Percentiles rank a stretch among this genome's conserved stretches.
phyloP scores from a whole-genome alignment of 1,140 invertebrate genomes.

The Sarcophaga bullata region DNA sequence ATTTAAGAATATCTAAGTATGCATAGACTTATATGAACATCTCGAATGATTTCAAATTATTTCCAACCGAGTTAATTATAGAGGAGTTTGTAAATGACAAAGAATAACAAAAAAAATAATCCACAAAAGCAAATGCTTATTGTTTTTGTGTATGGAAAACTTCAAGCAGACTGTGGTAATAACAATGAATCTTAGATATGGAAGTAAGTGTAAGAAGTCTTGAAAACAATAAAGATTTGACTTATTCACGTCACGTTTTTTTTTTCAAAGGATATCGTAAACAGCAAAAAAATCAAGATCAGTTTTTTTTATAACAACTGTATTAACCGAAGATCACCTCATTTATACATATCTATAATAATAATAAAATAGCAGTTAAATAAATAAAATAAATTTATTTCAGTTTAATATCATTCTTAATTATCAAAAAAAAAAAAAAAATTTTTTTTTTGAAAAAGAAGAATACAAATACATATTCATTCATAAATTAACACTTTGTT shows the following conservation, averaged over 20 bases:
- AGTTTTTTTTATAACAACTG: not conserved
- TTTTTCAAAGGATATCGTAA: conserved; percentile 8
- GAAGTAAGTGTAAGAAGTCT: conserved; percentile 19
- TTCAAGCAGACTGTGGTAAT: conserved; percentile 11
- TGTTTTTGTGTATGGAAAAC: not conserved
- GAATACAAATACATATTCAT: too few species aligned
- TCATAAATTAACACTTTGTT: too few species aligned
- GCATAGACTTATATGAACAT: not conserved
- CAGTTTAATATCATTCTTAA: too few species aligned
- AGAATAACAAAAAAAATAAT: not conserved
- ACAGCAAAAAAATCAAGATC: not conserved
- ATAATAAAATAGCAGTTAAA: too few species aligned
- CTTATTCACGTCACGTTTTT: not conserved
- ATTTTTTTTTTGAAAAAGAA: too few species aligned
- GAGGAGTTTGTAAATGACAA: conserved; percentile 25
- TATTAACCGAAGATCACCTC: not conserved
- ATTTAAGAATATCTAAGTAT: not conserved
- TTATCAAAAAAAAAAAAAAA: too few species aligned
- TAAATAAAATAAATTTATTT: too few species aligned
- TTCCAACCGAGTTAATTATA: conserved; percentile 36
- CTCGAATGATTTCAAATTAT: conserved; percentile 21
- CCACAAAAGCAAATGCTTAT: not conserved
- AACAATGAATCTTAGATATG: conserved; percentile 13
- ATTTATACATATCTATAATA: not conserved
- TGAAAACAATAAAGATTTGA: conserved; percentile 19